Percentiles rank a stretch among this genome's conserved stretches.
Evolutionary conservation across 2,113 vertebrate species (phyloP).

Genomic region (Mustelus asterias): DNA sequence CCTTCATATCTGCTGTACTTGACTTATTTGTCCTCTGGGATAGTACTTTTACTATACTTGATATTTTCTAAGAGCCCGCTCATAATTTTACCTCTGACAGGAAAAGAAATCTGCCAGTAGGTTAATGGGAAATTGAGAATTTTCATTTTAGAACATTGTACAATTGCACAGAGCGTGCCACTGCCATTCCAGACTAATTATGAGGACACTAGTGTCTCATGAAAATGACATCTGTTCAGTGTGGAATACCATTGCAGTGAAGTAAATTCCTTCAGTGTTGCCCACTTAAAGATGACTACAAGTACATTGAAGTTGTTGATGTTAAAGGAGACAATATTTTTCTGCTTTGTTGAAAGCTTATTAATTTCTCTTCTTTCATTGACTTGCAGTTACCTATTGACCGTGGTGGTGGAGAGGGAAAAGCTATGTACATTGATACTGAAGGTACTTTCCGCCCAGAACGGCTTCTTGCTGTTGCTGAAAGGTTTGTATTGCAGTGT

Average conservation of each 20-base stretch:
- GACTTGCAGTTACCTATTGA: slow-evolving; percentile 81
- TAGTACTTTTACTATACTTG: neutral
- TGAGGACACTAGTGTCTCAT: neutral
- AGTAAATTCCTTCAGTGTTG: too few relatives aligned
- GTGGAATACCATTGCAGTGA: neutral
- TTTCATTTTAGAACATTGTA: neutral
- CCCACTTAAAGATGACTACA: too few relatives aligned
- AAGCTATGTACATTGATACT: slow-evolving; percentile 96
- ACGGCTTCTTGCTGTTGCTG: slow-evolving; percentile 88
- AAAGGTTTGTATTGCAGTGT: slow-evolving; percentile 63
- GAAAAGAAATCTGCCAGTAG: neutral
- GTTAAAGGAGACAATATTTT: neutral
- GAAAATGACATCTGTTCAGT: neutral
- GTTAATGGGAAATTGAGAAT: neutral
- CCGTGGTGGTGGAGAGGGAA: slow-evolving; percentile 90
- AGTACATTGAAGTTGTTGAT: neutral
- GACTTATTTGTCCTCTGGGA: neutral
- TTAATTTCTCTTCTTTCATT: neutral
- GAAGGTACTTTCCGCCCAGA: slow-evolving; percentile 95
- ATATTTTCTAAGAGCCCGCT: neutral
- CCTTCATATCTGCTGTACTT: neutral
- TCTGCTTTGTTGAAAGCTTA: neutral
- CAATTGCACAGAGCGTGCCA: neutral
- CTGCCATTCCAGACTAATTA: neutral
- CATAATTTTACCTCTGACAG: neutral